Conservation (phyloP, 2,888 invertebrate genomes). For the Quadriops clusia region DNA sequence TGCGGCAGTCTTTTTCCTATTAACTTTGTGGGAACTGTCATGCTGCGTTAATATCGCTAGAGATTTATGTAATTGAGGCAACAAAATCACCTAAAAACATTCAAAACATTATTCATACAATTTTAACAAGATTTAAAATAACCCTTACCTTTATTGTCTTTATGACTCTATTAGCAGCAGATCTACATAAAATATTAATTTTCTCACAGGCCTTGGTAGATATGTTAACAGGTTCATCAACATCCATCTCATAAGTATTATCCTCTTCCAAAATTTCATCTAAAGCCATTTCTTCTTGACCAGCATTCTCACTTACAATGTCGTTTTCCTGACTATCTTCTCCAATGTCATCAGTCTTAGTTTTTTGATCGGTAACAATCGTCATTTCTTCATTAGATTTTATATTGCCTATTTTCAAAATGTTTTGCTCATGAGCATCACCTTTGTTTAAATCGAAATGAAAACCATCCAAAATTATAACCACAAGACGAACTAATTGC, state of each 20-base stretch:
- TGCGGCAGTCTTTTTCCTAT: constrained; percentile 51
- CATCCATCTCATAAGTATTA: constrained; percentile 17
- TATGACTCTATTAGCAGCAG: constrained; percentile 66
- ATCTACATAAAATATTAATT: constrained; percentile 46
- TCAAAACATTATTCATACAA: constrained; percentile 5
- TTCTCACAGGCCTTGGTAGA: constrained; percentile 19
- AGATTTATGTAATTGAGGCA: constrained; percentile 69
- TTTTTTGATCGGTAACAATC: constrained; percentile 2
- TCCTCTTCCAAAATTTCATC: constrained; percentile 23
- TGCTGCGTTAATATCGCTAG: constrained; percentile 58
- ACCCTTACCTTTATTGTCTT: constrained; percentile 27
- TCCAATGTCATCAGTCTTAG: constrained; percentile 8
- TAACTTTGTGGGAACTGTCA: constrained; percentile 67
- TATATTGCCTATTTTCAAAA: constrained; percentile 8
- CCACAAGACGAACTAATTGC: constrained; percentile 64
- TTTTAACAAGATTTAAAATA: constrained; percentile 5
- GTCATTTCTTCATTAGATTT: constrained; percentile 7
- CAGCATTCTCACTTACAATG: constrained; percentile 25
- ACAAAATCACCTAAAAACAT: constrained; percentile 52
- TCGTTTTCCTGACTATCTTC: constrained; percentile 13
- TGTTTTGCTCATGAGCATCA: constrained; percentile 23
- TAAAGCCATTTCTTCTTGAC: constrained; percentile 24
- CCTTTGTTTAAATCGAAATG: constrained; percentile 77
- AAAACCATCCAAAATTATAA: constrained; percentile 76
- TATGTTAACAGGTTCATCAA: constrained; percentile 33